Base-by-base conservation (phyloP, 2,888 invertebrate species). In the Parnassius glacialis region DNA sequence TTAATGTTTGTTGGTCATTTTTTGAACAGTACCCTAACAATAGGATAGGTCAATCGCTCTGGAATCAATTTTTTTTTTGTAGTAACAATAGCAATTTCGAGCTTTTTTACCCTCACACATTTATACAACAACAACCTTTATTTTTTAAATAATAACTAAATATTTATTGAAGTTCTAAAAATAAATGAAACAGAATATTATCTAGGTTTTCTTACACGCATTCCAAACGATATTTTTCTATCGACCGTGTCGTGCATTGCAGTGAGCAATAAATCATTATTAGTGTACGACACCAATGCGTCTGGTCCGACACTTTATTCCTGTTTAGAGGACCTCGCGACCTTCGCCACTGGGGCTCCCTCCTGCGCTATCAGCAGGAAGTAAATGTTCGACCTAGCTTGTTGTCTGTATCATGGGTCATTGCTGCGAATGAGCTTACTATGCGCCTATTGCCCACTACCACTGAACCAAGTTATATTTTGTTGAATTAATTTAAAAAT, bases 201-300 rank as follows among this genome's bases (percentile, higher is more conserved):
- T 34, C 34, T 34, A 34, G 16, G 13, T n/a, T 54, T 54, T 20
- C 1, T 11, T 48, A 20, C 11, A 48, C 47, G 61, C 57, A 16
- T 61, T n/a, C 48, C 42, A 53, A 44, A 10, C 11, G 7, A 48
- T 13, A 44, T 41, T 20, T 57, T 57, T 25, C 52, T n/a, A 34
- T 53, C 65, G 70, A 64, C 66, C 62, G 68, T 76, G 74, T 75
- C 78, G 76, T 69, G 74, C 73, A 73, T 20, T 68, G 64, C 67
- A 67, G 67, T 72, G 70, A 76, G 80, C 76, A 73, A 87, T 90
- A 87, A 81, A 89, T 90, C 89, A 89, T 89, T 86, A 87, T 90
- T 88, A 90, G 76, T 70, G 78, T 72, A 71, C 69, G 84, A 76
- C 86, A 73, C 75, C 80, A 74, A 82, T 79, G 75, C 78, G 82